phyloP scores from a whole-genome alignment of 2,113 vertebrate species.

The Bubo scandiacus region DNA sequence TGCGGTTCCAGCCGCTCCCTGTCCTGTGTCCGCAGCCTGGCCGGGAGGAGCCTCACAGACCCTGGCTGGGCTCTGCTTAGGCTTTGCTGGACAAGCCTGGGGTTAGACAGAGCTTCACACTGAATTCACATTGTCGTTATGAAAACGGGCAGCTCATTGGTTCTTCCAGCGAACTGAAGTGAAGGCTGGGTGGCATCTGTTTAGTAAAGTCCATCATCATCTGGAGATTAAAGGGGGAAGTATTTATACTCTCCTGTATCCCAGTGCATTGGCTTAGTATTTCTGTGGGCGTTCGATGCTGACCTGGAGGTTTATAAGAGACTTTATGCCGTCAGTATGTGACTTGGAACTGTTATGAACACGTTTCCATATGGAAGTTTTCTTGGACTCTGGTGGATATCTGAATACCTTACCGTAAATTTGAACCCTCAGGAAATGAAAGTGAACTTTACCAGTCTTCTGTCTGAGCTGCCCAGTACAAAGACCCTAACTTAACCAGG shows the following conservation, averaged over 20 bases:
- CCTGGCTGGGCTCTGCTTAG: constrained; percentile 11
- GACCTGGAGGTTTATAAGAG: not conserved
- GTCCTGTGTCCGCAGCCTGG: not conserved
- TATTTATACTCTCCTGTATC: not conserved
- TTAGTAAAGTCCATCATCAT: no score
- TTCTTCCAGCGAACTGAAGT: no score
- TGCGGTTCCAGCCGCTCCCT: not conserved
- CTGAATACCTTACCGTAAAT: no score
- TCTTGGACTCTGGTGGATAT: no score
- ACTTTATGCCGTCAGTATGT: not conserved
- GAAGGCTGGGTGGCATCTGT: no score
- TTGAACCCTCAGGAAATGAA: no score
- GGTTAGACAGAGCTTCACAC: constrained; percentile 16
- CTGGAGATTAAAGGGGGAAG: not conserved
- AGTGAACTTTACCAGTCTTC: no score
- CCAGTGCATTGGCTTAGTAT: not conserved
- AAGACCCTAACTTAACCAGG: no score
- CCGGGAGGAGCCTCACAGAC: constrained; percentile 5
- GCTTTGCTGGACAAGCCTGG: constrained; percentile 12
- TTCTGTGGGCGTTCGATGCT: not conserved
- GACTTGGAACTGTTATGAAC: not conserved
- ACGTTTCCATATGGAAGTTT: accelerated
- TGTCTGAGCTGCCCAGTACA: no score
- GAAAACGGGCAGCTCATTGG: constrained; percentile 12
- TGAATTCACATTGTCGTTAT: constrained; percentile 12